A percentile compares a stretch with the other conserved stretches of the same genome.
Conservation (phyloP, 2,113 vertebrate species). For the Hydropotes inermis region DNA sequence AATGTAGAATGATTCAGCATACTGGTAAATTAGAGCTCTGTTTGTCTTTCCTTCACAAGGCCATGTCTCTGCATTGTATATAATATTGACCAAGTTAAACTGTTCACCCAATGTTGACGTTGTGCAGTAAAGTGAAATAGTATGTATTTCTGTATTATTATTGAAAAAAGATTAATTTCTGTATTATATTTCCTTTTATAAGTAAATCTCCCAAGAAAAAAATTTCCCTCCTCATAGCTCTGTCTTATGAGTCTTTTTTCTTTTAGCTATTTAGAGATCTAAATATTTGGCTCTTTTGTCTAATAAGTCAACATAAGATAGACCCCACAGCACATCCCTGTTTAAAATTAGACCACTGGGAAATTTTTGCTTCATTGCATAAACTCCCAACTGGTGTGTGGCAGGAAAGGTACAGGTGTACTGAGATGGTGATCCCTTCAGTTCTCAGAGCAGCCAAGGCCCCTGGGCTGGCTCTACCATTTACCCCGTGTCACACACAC, state of each 20-base stretch:
- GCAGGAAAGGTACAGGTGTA: not conserved
- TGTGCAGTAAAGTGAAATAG: not conserved
- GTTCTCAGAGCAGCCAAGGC: not conserved
- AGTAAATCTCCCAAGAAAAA: not conserved
- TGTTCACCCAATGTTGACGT: not conserved
- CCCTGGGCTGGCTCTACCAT: not conserved
- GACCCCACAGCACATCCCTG: not conserved
- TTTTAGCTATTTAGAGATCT: not conserved
- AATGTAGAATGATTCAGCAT: constrained; percentile 2
- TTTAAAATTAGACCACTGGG: not conserved
- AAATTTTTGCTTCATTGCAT: constrained; percentile 14
- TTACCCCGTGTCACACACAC: not conserved
- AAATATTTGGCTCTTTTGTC: constrained; percentile 10
- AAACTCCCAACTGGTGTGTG: not conserved
- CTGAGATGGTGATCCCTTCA: not conserved
- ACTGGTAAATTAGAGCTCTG: not conserved
- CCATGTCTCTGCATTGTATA: not conserved
- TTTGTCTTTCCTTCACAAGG: constrained; percentile 35
- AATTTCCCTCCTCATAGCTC: not conserved
- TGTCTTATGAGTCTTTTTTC: constrained; percentile 22
- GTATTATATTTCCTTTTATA: constrained; percentile 20
- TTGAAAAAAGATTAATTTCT: constrained; percentile 30
- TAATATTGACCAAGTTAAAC: not conserved
- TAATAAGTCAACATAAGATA: not conserved
- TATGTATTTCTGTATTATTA: not conserved